Percentiles rank a stretch among this genome's conserved stretches.
These are phyloP conservation scores for Myrmophylax atrothorax DNA, from an alignment of 2,113 vertebrate species.

Conservation along the genomic window DNA sequence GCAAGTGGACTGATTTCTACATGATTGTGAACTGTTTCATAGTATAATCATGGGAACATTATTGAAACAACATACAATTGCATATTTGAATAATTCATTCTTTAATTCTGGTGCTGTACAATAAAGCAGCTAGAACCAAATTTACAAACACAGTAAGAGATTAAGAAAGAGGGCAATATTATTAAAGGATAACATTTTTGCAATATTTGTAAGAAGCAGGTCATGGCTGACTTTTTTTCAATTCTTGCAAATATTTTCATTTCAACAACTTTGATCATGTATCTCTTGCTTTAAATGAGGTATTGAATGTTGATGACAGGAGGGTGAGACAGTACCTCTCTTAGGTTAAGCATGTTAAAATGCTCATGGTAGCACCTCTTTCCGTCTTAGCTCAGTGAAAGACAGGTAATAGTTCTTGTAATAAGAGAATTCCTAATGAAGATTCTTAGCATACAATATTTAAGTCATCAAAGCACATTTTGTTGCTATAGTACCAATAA, in stretches of 20 bases:
- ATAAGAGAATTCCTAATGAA: neutral
- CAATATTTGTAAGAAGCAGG: neutral
- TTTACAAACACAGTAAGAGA: neutral
- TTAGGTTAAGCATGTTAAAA: neutral
- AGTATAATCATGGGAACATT: neutral
- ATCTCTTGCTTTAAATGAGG: neutral
- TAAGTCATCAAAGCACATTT: conserved; percentile 12
- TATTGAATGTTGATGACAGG: neutral
- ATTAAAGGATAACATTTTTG: neutral
- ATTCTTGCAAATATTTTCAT: neutral
- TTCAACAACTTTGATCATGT: neutral
- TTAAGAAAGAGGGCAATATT: neutral
- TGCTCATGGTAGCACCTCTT: neutral
- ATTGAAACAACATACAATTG: neutral
- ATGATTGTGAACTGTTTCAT: neutral
- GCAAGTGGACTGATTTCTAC: neutral
- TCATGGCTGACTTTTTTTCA: neutral
- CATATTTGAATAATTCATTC: neutral
- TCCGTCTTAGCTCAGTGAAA: neutral
- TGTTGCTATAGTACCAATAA: conserved; percentile 8
- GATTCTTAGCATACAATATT: neutral
- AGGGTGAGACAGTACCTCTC: neutral
- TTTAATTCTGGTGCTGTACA: neutral
- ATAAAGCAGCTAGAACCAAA: neutral
- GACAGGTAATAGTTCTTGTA: neutral